These are phyloP conservation scores for Rhinella marina DNA, from an alignment of 2,797 vertebrate genomes.

Conservation along the genomic window DNA sequence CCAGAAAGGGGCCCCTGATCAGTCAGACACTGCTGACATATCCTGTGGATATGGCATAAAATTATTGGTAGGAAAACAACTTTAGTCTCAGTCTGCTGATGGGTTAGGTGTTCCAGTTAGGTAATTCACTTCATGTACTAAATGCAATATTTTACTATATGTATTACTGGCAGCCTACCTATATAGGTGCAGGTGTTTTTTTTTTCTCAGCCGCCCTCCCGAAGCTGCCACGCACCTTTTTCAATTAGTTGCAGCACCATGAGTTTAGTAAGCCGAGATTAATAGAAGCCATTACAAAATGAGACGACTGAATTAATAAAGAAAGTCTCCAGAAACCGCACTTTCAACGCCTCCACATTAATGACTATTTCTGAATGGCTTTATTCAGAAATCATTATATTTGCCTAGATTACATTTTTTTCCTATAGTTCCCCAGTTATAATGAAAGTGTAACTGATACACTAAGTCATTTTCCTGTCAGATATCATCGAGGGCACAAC, in stretches of 20 bases:
- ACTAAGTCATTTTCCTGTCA: conserved; percentile 53
- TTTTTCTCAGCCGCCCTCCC: conserved; percentile 4
- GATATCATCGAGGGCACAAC: conserved; percentile 25
- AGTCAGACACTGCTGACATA: background rate
- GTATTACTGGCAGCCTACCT: background rate
- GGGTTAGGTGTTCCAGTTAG: background rate
- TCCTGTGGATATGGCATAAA: too few relatives aligned
- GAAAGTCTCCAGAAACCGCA: conserved; percentile 51
- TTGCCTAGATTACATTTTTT: conserved; percentile 47
- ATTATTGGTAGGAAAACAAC: background rate
- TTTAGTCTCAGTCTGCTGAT: background rate
- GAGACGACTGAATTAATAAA: conserved; percentile 55
- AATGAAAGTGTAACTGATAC: conserved; percentile 56
- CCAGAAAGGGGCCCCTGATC: background rate
- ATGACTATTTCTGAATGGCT: conserved; percentile 56
- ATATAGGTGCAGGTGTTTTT: conserved; percentile 35
- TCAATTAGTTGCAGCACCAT: conserved; percentile 32
- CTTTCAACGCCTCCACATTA: conserved; percentile 55
- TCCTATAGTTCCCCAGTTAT: conserved; percentile 38
- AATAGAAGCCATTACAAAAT: conserved; percentile 53
- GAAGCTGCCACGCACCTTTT: conserved; percentile 41
- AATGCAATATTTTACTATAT: background rate
- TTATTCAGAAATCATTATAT: conserved; percentile 59
- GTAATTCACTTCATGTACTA: background rate
- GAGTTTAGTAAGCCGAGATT: conserved; percentile 46